Base-by-base conservation (phyloP, 2,113 vertebrate species). In the Nesogale talazaci region DNA sequence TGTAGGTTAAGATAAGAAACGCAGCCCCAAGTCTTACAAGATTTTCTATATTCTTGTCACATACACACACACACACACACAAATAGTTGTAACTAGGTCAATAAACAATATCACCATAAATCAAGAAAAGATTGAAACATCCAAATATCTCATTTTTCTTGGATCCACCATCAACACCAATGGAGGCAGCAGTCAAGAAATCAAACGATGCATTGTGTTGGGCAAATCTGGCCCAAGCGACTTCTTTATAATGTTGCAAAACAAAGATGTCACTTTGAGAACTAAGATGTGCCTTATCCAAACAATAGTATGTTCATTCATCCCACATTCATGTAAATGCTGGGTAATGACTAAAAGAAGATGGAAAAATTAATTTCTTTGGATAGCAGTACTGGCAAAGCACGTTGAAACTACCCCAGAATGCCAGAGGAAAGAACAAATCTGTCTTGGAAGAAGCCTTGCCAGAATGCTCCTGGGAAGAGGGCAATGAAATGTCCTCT, bases 1-100 rank as follows among this genome's bases (percentile, higher is more conserved):
- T 52, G 46, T 52, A 69, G 27, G 79, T 81, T 83, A 92, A 67
- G 20, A 59, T 93, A 17, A 59, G 57, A 93, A 89, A 81, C 79
- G 3, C 23, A 92, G 23, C 0, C 46, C 36, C 4, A 93, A 91
- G 94, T 12, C 20, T 42, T 72, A 59, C 76, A 69, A 88, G 56
- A 15, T 29, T 88, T 52, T 52, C 14, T 52, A 52, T 52, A 52
- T 52, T 52, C 9, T 12, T 52, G 46, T 52, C 46, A 52, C 46
- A 52, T 12, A 46, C 42, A 46, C 42, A 46, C 42, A 5, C 46
- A 52, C 46, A 52, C 10, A 52, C 46, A 52, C 46, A 12, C 46
- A 52, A 52, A 52, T 52, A 9, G 9, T 52, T 52, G 14, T 9
- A 6, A 7, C 46, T 52, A 12, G 46, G 46, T 11, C 46, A 52